Conservation (phyloP, 2,888 invertebrate genomes). For the Mythimna ferrago region DNA sequence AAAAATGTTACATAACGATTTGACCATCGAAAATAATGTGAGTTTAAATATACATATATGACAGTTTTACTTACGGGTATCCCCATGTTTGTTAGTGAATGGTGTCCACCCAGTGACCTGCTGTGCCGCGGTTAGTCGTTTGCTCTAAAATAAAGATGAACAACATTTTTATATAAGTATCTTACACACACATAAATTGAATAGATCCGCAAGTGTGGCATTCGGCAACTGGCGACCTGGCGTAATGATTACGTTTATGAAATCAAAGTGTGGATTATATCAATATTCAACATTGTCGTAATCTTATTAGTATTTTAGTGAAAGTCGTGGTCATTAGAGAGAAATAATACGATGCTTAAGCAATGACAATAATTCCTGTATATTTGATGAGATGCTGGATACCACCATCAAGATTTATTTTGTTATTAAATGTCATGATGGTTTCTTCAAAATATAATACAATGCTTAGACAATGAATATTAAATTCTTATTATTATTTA, state of each 20-base stretch:
- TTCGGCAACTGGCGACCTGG: constrained; percentile 48
- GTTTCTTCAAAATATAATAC: background rate
- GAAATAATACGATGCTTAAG: constrained; percentile 23
- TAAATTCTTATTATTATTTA: too few relatives aligned
- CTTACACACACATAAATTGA: constrained; percentile 72
- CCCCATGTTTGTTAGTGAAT: constrained; percentile 72
- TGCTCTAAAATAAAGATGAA: constrained; percentile 70
- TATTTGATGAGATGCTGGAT: background rate
- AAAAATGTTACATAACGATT: background rate
- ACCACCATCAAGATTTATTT: background rate
- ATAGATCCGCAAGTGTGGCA: constrained; percentile 68
- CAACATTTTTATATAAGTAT: constrained; percentile 80
- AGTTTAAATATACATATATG: background rate
- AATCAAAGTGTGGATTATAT: constrained; percentile 35
- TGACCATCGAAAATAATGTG: background rate
- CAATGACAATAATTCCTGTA: background rate
- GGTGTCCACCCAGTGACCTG: constrained; percentile 68
- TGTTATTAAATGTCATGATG: background rate
- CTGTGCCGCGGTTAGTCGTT: constrained; percentile 69
- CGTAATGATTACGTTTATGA: constrained; percentile 51
- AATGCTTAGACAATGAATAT: too few relatives aligned
- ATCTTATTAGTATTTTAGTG: constrained; percentile 50
- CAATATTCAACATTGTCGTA: constrained; percentile 52
- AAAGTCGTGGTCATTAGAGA: constrained; percentile 42
- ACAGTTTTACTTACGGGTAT: constrained; percentile 70